These are phyloP conservation scores for Pocillopora damicornis DNA, from an alignment of 64 coral and sea anemone genomes.

Conservation along the genomic window DNA sequence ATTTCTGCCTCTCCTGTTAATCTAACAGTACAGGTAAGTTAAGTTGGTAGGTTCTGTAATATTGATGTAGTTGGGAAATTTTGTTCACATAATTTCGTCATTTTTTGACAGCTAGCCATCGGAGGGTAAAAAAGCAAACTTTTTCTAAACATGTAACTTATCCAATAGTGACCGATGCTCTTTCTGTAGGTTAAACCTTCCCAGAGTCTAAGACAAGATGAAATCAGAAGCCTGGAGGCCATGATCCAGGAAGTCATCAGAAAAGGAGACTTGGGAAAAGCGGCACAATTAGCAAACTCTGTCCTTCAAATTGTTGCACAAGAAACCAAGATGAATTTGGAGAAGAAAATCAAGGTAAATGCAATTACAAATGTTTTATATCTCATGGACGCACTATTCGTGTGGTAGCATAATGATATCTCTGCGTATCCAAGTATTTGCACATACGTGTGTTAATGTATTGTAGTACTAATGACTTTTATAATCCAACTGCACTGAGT, in stretches of 20 bases:
- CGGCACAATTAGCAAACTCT: constrained; percentile 7
- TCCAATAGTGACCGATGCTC: too few species aligned
- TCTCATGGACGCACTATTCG: neutral
- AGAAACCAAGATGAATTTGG: neutral
- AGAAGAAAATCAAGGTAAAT: constrained; percentile 3
- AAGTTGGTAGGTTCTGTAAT: too few species aligned
- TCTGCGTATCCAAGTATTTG: too few species aligned
- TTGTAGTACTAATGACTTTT: too few species aligned
- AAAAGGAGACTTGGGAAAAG: neutral
- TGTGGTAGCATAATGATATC: neutral
- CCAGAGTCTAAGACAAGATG: neutral
- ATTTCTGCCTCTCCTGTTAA: neutral
- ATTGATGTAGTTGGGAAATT: too few species aligned
- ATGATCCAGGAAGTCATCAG: neutral
- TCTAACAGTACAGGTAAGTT: too few species aligned
- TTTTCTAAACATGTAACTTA: too few species aligned
- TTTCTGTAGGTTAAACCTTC: neutral
- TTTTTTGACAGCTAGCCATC: too few species aligned
- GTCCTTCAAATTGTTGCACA: neutral
- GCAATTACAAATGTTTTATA: neutral
- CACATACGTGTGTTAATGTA: too few species aligned
- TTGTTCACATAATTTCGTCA: too few species aligned
- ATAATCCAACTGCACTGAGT: too few species aligned
- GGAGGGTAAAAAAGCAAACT: too few species aligned
- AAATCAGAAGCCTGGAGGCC: neutral